Evolutionary conservation across 2,888 invertebrate genomes (phyloP).

Genomic region (Drosophila histrio): DNA sequence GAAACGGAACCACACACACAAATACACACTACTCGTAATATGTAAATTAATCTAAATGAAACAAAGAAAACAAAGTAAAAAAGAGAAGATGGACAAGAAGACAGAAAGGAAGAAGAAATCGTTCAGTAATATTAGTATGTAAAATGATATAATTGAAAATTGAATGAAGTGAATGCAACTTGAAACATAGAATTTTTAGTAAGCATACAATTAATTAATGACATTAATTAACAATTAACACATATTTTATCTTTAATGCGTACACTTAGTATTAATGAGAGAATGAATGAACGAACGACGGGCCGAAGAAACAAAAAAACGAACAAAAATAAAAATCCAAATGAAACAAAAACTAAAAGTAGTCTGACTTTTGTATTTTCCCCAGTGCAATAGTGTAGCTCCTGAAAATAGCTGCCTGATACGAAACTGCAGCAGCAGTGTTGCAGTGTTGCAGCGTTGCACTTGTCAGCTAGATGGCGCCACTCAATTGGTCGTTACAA

Average conservation of each 20-base stretch:
- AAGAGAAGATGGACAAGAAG: not conserved
- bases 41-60: constrained; percentile 31
- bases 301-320: constrained; percentile 15
- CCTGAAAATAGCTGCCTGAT: not conserved
- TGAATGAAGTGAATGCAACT: constrained; percentile 8
- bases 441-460: not conserved
- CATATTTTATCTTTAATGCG: constrained; percentile 69
- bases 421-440: not conserved
- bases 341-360: constrained; percentile 37
- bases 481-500: not conserved
- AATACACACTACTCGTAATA: constrained; percentile 2
- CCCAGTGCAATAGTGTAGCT: not conserved
- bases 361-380: constrained; percentile 4
- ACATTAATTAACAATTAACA: constrained; percentile 50
- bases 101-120: constrained; percentile 19
- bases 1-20: constrained; percentile 40
- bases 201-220: constrained; percentile 45
- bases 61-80: not conserved
- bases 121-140: constrained; percentile 41
- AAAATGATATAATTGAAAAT: constrained; percentile 26
- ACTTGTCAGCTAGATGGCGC: constrained; percentile 21
- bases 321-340: constrained; percentile 26
- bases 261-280: constrained; percentile 66
- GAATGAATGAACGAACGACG: constrained; percentile 1
- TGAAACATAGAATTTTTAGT: constrained; percentile 47